Evolutionary conservation across 2,888 invertebrate species (phyloP).

Genomic region (Lissonota sp.): DNA sequence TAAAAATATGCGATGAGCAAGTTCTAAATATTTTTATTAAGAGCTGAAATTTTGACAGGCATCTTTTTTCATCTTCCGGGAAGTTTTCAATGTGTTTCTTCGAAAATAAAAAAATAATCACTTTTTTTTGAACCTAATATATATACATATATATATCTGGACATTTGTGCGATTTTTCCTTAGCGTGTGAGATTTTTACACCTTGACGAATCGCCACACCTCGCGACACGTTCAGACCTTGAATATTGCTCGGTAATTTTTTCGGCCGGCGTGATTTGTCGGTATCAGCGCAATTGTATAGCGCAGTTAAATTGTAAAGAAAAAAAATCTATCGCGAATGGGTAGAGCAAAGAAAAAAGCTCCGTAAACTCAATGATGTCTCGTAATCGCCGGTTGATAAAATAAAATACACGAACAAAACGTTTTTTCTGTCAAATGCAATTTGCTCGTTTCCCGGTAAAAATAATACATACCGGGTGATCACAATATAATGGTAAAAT

Average conservation of each 20-base stretch:
- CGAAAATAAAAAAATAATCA: too few species aligned
- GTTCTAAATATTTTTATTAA: too few species aligned
- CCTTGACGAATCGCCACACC: conserved; percentile 24
- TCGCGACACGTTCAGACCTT: background rate
- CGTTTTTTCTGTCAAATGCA: background rate
- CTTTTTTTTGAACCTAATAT: too few species aligned
- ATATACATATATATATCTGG: background rate
- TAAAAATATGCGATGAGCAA: too few species aligned
- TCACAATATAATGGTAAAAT: too few species aligned
- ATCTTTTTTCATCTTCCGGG: too few species aligned
- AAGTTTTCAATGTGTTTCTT: too few species aligned
- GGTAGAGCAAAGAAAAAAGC: background rate
- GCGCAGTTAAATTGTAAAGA: conserved; percentile 3
- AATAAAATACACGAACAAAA: too few species aligned
- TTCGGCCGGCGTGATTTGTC: conserved; percentile 10
- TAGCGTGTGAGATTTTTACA: conserved; percentile 7
- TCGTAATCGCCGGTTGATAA: background rate
- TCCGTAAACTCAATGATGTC: background rate
- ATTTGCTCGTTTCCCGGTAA: background rate
- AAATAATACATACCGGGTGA: too few species aligned
- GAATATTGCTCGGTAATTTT: conserved; percentile 11
- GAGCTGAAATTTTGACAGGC: too few species aligned
- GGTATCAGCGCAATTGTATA: background rate
- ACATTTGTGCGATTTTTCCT: background rate
- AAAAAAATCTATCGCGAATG: background rate